Evolutionary conservation across 2,797 vertebrate genomes (phyloP), one percentile per base, ranked within the genome.

Genomic region (Tapirus indicus): DNA sequence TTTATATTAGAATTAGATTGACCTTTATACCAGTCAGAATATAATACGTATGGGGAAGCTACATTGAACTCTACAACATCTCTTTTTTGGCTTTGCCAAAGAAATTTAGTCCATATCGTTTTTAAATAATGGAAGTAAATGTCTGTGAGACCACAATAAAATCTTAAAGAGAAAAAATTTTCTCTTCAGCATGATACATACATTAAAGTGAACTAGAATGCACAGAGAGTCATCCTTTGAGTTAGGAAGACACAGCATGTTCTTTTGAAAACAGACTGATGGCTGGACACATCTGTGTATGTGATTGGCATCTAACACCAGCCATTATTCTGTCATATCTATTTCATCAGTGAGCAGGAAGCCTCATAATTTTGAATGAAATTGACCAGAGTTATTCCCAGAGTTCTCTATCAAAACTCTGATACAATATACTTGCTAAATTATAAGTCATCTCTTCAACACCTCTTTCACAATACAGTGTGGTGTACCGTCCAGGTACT

Each of bases 321-420:
- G 64, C 10, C 41, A 85, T 85, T 92, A 58, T 69, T 78, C 32
- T 82, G 21, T 77, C 49, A 47, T 41, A 18, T 58, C 44, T 94
- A 1, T 72, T 58, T 94, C 78, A 84, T 74, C 71, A 47, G 80
- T 52, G 35, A 97, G 32, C 54, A 95, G 44, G 68, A 84, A 96
- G 62, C 35, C 84, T 90, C 94, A 56, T 78, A 85, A 85, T 95
- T 68, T 41, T 96, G 38, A 95, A 64, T 68, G 9, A 86, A 91
- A 85, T 29, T 32, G 71, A 88, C 41, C 66, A 35, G 54, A 80
- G 13, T 27, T 80, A 49, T 86, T 72, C 62, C 16, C 49, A 82
- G n/a, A 5, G 3, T 41, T 84, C 47, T 88, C 56, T 86, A n/a
- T 64, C 79, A 58, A 92, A 91, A 90, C 69, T 85, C 35, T 97